Percentiles rank a stretch among this genome's conserved stretches.
Evolutionary conservation across 2,113 vertebrate genomes (phyloP).

Genomic region (Hucho hucho): DNA sequence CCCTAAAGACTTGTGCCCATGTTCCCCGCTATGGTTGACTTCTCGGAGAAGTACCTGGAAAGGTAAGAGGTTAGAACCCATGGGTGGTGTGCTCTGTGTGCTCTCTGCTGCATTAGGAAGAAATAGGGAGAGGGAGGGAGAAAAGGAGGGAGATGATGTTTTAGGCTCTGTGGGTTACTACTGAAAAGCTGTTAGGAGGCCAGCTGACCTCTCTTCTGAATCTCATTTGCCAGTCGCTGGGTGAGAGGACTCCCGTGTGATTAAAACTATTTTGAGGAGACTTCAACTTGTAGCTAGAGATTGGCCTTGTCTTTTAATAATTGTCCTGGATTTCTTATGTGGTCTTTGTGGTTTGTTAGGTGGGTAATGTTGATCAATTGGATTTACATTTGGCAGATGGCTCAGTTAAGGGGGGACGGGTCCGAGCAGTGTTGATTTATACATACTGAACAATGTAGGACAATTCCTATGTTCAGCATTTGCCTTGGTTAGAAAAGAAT

Average conservation of each 20-base stretch:
- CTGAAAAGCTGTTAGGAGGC: conserved; percentile 32
- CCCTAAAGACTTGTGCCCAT: conserved; percentile 54
- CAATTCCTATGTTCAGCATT: conserved; percentile 46
- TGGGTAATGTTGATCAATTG: conserved; percentile 29
- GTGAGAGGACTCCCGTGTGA: conserved; percentile 48
- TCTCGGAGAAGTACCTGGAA: conserved; percentile 86
- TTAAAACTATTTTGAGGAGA: conserved; percentile 52
- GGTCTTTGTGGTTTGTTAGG: conserved; percentile 56
- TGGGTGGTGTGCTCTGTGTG: not conserved
- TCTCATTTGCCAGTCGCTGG: conserved; percentile 61
- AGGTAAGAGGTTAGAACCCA: conserved; percentile 72
- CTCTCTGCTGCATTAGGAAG: conserved; percentile 8
- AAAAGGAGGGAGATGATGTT: not conserved
- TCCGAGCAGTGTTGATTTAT: not conserved
- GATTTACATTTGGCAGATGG: conserved; percentile 20
- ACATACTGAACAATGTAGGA: conserved; percentile 41
- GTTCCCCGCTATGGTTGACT: conserved; percentile 80
- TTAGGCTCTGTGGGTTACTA: conserved; percentile 19
- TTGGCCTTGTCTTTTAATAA: conserved; percentile 61
- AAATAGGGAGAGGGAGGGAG: conserved; percentile 13
- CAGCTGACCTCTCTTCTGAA: conserved; percentile 54
- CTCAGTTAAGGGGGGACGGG: not conserved
- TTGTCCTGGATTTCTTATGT: conserved; percentile 68
- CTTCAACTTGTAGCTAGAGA: conserved; percentile 35
- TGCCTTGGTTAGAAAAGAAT: conserved; percentile 59